These are phyloP conservation scores for Neoscelio sp. DNA, from an alignment of 2,888 invertebrate species.

Conservation along the genomic window DNA sequence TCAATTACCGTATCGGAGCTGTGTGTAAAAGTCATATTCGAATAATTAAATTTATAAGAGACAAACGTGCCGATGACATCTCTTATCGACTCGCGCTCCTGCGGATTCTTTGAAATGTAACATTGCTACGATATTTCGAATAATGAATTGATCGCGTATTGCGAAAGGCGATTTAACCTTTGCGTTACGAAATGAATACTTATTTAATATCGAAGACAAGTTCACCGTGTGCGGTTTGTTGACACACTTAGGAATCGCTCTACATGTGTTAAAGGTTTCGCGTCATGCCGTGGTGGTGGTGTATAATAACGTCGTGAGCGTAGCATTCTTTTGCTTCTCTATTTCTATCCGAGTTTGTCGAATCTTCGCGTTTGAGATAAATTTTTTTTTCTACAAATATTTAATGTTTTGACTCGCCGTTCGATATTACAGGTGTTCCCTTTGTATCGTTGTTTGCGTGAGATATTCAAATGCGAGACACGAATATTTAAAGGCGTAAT, in stretches of 20 bases:
- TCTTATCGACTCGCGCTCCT: too few relatives aligned
- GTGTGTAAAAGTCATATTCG: not conserved
- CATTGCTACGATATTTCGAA: constrained; percentile 20
- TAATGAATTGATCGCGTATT: constrained; percentile 14
- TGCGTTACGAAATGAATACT: constrained; percentile 40
- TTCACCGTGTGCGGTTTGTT: constrained; percentile 53
- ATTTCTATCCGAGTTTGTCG: not conserved
- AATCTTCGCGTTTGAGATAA: constrained; percentile 2
- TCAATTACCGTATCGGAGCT: too few relatives aligned
- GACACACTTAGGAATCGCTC: constrained; percentile 49
- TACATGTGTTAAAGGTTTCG: constrained; percentile 26
- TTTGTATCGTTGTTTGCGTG: constrained; percentile 11
- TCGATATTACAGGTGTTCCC: constrained; percentile 5
- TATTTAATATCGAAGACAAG: constrained; percentile 55
- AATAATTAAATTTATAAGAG: not conserved
- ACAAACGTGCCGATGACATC: too few relatives aligned
- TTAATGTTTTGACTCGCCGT: constrained; percentile 31
- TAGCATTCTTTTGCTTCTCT: constrained; percentile 2
- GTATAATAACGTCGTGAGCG: constrained; percentile 21
- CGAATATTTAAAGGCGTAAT: not conserved
- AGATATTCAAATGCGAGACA: constrained; percentile 1
- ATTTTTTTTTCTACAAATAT: constrained; percentile 13
- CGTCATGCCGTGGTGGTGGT: not conserved
- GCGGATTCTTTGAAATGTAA: not conserved
- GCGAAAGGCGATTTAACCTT: constrained; percentile 37